Percentiles rank a stretch among this genome's conserved stretches.
Conservation (phyloP, 2,888 invertebrate species). For the Neuroscelio doddi region DNA sequence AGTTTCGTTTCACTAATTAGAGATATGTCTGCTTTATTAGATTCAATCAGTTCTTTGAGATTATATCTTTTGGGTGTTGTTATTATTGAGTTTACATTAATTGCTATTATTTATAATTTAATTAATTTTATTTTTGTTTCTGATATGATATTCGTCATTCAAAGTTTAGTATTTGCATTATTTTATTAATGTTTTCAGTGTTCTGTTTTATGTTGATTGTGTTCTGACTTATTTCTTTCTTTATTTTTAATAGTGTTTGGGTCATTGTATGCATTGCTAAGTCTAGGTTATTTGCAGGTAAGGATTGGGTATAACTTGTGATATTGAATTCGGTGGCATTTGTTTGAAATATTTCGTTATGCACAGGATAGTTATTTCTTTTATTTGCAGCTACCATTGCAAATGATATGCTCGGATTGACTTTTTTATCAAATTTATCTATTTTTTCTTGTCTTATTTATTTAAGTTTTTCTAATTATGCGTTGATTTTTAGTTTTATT, state of each 20-base stretch:
- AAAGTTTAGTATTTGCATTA: not conserved
- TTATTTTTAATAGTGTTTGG: not conserved
- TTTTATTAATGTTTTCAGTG: not conserved
- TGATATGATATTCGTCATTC: too few species aligned
- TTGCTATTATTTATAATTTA: slow-evolving; percentile 1
- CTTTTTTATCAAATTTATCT: too few species aligned
- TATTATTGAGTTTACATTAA: slow-evolving; percentile 30
- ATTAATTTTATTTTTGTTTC: not conserved
- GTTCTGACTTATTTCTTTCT: not conserved
- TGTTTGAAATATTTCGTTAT: too few species aligned
- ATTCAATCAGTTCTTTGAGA: slow-evolving; percentile 8
- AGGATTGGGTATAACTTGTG: not conserved
- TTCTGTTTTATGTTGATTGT: slow-evolving; percentile 1
- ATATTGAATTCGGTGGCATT: not conserved
- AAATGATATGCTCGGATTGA: too few species aligned
- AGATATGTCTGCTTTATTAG: slow-evolving; percentile 23
- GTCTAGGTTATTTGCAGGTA: not conserved
- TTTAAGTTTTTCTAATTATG: not conserved
- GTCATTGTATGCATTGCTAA: not conserved
- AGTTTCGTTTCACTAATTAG: slow-evolving; percentile 30
- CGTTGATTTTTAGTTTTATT: not conserved
- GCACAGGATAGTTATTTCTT: too few species aligned
- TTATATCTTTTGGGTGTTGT: slow-evolving; percentile 13
- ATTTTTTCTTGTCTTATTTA: not conserved
- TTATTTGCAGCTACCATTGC: too few species aligned